These are phyloP conservation scores for Brienomyrus longianalis DNA, from an alignment of 2,113 vertebrate genomes.

Conservation along the genomic window DNA sequence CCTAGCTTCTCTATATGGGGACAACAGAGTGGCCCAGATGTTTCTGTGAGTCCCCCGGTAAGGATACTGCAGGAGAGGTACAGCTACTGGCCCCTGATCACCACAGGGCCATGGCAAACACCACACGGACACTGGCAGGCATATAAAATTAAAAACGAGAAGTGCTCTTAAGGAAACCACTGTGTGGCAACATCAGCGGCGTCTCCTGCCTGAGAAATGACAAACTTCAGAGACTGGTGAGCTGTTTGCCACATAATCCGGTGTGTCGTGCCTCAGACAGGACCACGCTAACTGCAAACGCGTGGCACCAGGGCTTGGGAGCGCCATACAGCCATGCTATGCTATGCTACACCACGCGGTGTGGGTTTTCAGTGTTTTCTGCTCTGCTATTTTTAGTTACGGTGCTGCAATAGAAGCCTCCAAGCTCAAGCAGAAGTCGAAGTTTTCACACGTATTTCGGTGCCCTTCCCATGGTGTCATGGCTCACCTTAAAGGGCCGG, in stretches of 20 bases:
- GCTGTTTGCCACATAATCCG: neutral
- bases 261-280: neutral
- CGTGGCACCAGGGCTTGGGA: neutral
- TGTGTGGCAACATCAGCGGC: neutral
- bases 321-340: neutral
- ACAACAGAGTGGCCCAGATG: neutral
- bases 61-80: constrained; percentile 21
- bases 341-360: constrained; percentile 12
- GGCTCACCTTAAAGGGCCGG: constrained; percentile 78
- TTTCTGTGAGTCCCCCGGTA: constrained; percentile 4
- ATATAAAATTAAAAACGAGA: neutral
- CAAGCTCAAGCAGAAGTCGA: neutral
- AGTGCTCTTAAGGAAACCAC: neutral
- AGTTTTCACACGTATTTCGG: neutral
- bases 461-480: neutral
- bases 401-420: constrained; percentile 11
- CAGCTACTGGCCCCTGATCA: neutral
- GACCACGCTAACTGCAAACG: neutral
- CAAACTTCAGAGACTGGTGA: neutral
- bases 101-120: neutral
- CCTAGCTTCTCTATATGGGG: neutral
- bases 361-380: constrained; percentile 34
- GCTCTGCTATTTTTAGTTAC: constrained; percentile 37
- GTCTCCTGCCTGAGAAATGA: neutral
- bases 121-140: neutral